Percentiles rank a stretch among this genome's conserved stretches.
Conservation (phyloP, 2,888 invertebrate genomes). For the Drosophila picticornis region DNA sequence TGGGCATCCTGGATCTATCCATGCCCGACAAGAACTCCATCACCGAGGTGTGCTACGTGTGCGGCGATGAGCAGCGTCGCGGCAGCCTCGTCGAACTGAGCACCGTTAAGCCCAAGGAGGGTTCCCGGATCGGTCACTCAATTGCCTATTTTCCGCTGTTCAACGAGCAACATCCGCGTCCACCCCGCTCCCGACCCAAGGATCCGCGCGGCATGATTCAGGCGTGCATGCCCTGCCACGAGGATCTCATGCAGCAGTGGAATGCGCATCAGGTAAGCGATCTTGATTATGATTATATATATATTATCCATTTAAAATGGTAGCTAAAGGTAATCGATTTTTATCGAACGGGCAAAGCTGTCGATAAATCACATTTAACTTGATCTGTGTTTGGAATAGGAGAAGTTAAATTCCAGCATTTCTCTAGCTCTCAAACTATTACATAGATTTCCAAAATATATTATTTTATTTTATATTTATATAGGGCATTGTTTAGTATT, state of each 20-base stretch:
- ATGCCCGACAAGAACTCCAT: slow-evolving; percentile 97
- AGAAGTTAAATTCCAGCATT: background rate
- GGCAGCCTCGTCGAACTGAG: slow-evolving; percentile 91
- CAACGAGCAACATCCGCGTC: slow-evolving; percentile 92
- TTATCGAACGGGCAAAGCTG: background rate
- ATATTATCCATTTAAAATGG: background rate
- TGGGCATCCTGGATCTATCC: slow-evolving; percentile 94
- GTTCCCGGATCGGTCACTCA: slow-evolving; percentile 81
- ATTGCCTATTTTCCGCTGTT: slow-evolving; percentile 91
- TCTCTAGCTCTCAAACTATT: background rate
- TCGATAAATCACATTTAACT: background rate
- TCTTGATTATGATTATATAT: no score
- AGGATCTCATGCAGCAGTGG: slow-evolving; percentile 95
- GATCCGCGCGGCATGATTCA: slow-evolving; percentile 92
- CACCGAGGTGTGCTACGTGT: slow-evolving; percentile 95
- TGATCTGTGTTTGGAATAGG: background rate
- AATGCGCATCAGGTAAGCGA: slow-evolving; percentile 89
- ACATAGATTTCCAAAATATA: background rate
- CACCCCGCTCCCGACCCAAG: slow-evolving; percentile 94
- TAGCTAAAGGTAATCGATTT: background rate
- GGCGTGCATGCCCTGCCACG: slow-evolving; percentile 93
- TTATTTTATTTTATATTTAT: background rate
- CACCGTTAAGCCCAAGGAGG: slow-evolving; percentile 87
- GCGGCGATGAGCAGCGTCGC: slow-evolving; percentile 94
- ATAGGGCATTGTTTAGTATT: background rate